Evolutionary conservation across 1,140 invertebrate genomes (phyloP), one percentile per base, ranked within the genome.

Genomic region (Drosophila ambigua): DNA sequence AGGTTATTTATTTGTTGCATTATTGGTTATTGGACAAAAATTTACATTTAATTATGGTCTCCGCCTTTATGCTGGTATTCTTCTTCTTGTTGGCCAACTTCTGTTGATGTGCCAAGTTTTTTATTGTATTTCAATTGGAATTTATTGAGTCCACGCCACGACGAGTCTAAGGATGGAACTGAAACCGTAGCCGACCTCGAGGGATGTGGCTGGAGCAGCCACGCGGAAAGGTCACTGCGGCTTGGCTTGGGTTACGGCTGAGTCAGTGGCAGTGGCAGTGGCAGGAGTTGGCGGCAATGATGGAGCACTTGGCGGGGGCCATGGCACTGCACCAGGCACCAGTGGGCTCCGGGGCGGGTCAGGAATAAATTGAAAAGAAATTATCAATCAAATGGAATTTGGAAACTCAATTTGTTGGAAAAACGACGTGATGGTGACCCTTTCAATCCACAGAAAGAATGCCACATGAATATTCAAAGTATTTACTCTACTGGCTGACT

Each of bases 221-320:
- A 81, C 45, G 77, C 51, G 48, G 81, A 84, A 85, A 81, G 81
- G 77, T 87, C 72, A 85, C 51, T 77, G 72, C 60, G 77, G 52
- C 76, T 45, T 71, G 53, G 39, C 60, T 67, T 35, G 39, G 5
- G 3, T 4, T 31, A 54, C 24, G 2, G 28, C 23, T 11, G 11
- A n/a, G 24, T 66, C 46, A 39, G 28, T n/a, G n/a, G n/a, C 41
- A 39, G 28, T n/a, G n/a, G n/a, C 41, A 52, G 16, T 31, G 20
- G 57, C 5, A 24, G 39, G 50, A 54, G 35, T 24, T 24, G 57
- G 49, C 59, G 44, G 57, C 77, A 74, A 61, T 84, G 81, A 84
- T 81, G 78, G 28, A 85, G 63, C 77, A 80, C 57, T 79, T 68
- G 59, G 79, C 71, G 48, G 31, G 68, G 44, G 28, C 23, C 50